phyloP scores from a whole-genome alignment of 2,113 vertebrate species.

The Hymenochirus boettgeri region DNA sequence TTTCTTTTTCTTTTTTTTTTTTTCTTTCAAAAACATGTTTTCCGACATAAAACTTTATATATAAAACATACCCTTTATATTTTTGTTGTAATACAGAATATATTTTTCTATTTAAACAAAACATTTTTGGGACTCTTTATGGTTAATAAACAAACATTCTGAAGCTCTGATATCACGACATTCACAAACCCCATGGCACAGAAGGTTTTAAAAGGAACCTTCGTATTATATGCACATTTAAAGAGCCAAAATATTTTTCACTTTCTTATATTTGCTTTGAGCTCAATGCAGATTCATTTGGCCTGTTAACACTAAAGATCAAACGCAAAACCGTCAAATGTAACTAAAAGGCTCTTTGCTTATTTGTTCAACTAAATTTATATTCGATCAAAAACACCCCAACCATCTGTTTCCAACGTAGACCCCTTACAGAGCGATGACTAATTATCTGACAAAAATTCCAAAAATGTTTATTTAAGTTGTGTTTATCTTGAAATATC shows the following conservation, averaged over 20 bases:
- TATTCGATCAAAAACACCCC: slow-evolving; percentile 18
- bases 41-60: too few relatives aligned
- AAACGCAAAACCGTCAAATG: slow-evolving; percentile 14
- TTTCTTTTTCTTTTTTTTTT: too few relatives aligned
- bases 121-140: too few relatives aligned
- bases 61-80: too few relatives aligned
- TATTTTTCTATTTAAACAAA: too few relatives aligned
- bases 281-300: slow-evolving; percentile 19
- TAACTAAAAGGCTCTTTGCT: slow-evolving; percentile 5
- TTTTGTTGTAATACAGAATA: too few relatives aligned
- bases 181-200: not conserved
- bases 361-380: slow-evolving; percentile 7
- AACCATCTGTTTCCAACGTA: slow-evolving; percentile 32
- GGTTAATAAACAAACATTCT: too few relatives aligned
- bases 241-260: not conserved
- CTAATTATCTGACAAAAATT: slow-evolving; percentile 17
- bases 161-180: too few relatives aligned
- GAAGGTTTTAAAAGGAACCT: not conserved
- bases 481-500: not conserved
- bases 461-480: slow-evolving; percentile 18
- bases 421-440: slow-evolving; percentile 22
- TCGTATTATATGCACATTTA: slow-evolving; percentile 8
- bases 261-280: slow-evolving; percentile 17
- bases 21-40: too few relatives aligned
- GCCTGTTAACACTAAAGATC: slow-evolving; percentile 34